Evolutionary conservation across 2,888 invertebrate genomes (phyloP).

Genomic region (Piscicola geometra): DNA sequence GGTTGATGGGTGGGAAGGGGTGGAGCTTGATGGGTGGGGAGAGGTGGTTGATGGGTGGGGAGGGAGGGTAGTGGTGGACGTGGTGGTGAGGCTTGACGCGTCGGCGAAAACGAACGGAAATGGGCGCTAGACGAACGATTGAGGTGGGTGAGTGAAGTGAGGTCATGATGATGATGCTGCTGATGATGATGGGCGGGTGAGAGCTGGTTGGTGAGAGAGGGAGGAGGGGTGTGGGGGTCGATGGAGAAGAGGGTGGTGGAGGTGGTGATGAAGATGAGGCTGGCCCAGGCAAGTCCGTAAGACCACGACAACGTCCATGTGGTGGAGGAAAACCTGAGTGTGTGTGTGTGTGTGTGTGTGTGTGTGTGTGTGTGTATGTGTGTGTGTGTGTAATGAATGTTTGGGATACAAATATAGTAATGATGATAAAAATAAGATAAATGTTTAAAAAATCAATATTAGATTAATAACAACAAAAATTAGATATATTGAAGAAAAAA

Average conservation of each 20-base stretch:
- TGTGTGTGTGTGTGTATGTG: slow-evolving; percentile 6
- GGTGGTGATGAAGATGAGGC: not conserved
- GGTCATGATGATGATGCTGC: no score
- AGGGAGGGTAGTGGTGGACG: not conserved
- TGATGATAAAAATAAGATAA: no score
- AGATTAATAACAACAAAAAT: no score
- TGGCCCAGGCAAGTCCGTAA: not conserved
- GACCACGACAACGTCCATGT: slow-evolving; percentile 1
- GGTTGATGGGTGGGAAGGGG: no score
- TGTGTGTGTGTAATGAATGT: slow-evolving; percentile 4
- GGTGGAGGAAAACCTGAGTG: not conserved
- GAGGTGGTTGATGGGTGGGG: not conserved
- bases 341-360: slow-evolving; percentile 28
- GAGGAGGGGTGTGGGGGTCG: not conserved
- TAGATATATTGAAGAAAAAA: no score
- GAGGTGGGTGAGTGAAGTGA: not conserved
- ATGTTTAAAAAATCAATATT: no score
- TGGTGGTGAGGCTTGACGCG: not conserved
- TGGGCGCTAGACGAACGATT: not conserved
- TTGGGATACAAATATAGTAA: no score
- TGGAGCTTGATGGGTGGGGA: not conserved
- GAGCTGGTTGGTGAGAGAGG: not conserved
- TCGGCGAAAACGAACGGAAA: no score
- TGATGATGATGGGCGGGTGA: no score
- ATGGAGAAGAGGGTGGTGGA: not conserved